These are phyloP conservation scores for Spodoptera littoralis DNA, from an alignment of 2,888 invertebrate species.

Conservation along the genomic window DNA sequence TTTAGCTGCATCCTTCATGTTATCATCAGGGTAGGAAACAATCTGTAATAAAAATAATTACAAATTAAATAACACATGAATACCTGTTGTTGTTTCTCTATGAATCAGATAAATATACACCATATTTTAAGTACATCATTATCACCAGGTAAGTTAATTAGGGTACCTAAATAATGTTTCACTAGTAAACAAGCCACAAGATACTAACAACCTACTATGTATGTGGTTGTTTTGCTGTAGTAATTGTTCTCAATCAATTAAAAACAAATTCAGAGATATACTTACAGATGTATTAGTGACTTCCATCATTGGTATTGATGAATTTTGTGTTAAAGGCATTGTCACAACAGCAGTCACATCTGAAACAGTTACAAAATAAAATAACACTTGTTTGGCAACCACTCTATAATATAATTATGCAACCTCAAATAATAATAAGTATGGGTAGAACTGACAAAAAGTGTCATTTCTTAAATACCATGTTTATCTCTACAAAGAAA, in stretches of 20 bases:
- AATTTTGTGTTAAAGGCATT: conserved; percentile 84
- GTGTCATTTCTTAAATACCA: background rate
- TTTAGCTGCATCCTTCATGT: conserved; percentile 82
- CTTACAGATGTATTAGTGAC: conserved; percentile 85
- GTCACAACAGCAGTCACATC: conserved; percentile 86
- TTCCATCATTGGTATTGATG: conserved; percentile 86
- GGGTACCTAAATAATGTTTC: too few relatives aligned
- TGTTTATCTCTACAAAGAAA: too few relatives aligned
- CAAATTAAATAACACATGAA: background rate
- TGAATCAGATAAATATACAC: too few relatives aligned
- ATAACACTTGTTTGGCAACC: conserved; percentile 6
- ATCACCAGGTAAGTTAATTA: too few relatives aligned
- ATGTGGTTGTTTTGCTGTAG: too few relatives aligned
- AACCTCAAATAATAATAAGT: too few relatives aligned
- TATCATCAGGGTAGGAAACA: conserved; percentile 84
- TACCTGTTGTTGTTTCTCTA: too few relatives aligned
- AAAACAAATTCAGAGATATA: conserved; percentile 24
- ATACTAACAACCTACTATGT: too few relatives aligned
- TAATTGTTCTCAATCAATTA: too few relatives aligned
- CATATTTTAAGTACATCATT: too few relatives aligned
- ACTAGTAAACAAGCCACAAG: too few relatives aligned
- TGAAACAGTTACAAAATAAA: conserved; percentile 62
- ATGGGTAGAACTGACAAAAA: background rate
- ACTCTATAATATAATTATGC: background rate
- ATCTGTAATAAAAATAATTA: conserved; percentile 62